Conservation (phyloP, 2,797 vertebrate species). For the Pseudochirops cupreus region DNA sequence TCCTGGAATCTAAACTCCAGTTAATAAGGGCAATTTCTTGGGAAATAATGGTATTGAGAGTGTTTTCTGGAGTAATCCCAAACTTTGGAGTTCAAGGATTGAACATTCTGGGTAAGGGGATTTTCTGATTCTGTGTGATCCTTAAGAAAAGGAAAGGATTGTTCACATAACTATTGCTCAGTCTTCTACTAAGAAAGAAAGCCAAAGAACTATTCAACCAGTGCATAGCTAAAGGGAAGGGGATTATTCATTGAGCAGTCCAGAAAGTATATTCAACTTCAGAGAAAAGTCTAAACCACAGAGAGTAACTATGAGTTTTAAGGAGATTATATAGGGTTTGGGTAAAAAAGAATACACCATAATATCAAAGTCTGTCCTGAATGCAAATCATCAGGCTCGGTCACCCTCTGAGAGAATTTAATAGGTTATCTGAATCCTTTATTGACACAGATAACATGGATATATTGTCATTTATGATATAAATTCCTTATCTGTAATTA, state of each 20-base stretch:
- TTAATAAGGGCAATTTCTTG: neutral
- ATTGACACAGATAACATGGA: neutral
- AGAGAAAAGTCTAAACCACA: neutral
- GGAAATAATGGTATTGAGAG: neutral
- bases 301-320: neutral
- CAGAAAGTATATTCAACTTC: neutral
- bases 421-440: neutral
- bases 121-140: neutral
- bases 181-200: neutral
- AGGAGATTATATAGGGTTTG: neutral
- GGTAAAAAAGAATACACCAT: neutral
- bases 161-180: neutral
- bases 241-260: neutral
- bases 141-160: neutral
- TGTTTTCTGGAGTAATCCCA: neutral
- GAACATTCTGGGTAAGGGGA: neutral
- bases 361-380: neutral
- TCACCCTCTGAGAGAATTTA: neutral
- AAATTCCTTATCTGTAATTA: neutral
- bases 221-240: neutral
- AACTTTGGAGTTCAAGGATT: neutral
- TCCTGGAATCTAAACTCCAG: neutral
- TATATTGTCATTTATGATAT: neutral
- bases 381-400: neutral
- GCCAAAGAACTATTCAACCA: neutral